Percentiles rank a stretch among this genome's conserved stretches.
Conservation (phyloP, 2,888 invertebrate genomes). For the Pomacea canaliculata region DNA sequence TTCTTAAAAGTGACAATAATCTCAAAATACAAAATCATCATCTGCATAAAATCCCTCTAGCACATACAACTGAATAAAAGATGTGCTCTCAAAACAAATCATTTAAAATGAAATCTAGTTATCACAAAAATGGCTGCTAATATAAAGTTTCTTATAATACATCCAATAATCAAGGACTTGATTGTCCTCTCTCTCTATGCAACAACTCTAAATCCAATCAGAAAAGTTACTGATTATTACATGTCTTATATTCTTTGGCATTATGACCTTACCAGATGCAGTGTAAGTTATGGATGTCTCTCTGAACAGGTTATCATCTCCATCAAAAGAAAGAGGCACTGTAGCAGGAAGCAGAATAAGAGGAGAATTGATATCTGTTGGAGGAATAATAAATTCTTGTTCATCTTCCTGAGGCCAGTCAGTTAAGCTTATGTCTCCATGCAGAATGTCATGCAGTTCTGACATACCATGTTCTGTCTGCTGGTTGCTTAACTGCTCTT, state of each 20-base stretch:
- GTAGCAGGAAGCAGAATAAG: conserved; percentile 15
- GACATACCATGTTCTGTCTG: background rate
- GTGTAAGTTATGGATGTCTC: conserved; percentile 16
- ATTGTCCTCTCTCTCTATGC: too few relatives aligned
- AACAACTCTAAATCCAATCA: too few relatives aligned
- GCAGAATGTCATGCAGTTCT: conserved; percentile 10
- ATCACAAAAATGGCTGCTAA: too few relatives aligned
- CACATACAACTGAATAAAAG: background rate
- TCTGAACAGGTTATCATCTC: background rate
- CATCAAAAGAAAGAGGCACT: background rate
- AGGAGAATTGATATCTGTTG: background rate
- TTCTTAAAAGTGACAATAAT: too few relatives aligned
- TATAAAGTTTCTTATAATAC: too few relatives aligned
- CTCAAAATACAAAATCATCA: too few relatives aligned
- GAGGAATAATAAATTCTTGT: conserved; percentile 17
- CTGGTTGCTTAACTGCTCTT: conserved; percentile 1
- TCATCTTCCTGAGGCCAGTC: conserved; percentile 18
- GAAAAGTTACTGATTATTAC: too few relatives aligned
- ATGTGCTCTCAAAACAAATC: too few relatives aligned
- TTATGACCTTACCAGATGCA: conserved; percentile 13
- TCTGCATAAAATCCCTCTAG: background rate
- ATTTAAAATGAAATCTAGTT: too few relatives aligned
- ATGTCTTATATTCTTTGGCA: too few relatives aligned
- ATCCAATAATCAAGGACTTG: too few relatives aligned
- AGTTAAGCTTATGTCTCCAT: conserved; percentile 8